Evolutionary conservation across 2,888 invertebrate genomes (phyloP), one percentile per base, ranked within the genome.

Genomic region (Gnatocerus cornutus): DNA sequence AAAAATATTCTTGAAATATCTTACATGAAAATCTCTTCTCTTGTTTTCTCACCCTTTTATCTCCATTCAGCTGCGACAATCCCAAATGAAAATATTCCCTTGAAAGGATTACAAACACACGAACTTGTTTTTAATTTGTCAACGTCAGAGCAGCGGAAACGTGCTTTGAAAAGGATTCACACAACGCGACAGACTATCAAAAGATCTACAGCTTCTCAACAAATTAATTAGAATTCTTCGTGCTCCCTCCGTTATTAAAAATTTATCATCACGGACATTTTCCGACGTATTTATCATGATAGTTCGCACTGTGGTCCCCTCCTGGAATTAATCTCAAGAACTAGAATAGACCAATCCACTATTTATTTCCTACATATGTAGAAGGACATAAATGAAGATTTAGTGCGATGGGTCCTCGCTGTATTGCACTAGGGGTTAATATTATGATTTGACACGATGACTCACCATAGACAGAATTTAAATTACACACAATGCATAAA

Each of bases 351-450:
- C 30, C 48, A 29, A 58, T 43, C 27, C 52, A 39, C 10, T 50
- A 67, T 69, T 71, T 74, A 74, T 71, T 70, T 66, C 62, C 67
- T 73, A 71, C 72, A 74, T 73, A 72, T 74, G 72, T 70, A 71
- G 46, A 56, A 69, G 69, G 43, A 74, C 71, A 74, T 73, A 74
- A 74, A 74, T 74, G 73, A 71, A 73, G 72, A 74, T 74, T 74
- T 74, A 72, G 62, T 68, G 65, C 73, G 39, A 65, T 58, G 55
- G 58, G 14, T 21, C 58, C 45, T 61, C 58, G 46, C 62, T 62
- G 0, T n/a, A 30, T 37, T 33, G 37, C 33, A 37, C 8, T 30
- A 10, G 53, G 53, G 53, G 53, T 21, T 37, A 12, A 33, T 50
- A 14, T 50, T 16, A 50, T 27, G 3, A 50, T 50, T 27, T 10